These are phyloP conservation scores for Cataglyphis altisquamis DNA, from an alignment of 2,888 invertebrate species.

Conservation along the genomic window DNA sequence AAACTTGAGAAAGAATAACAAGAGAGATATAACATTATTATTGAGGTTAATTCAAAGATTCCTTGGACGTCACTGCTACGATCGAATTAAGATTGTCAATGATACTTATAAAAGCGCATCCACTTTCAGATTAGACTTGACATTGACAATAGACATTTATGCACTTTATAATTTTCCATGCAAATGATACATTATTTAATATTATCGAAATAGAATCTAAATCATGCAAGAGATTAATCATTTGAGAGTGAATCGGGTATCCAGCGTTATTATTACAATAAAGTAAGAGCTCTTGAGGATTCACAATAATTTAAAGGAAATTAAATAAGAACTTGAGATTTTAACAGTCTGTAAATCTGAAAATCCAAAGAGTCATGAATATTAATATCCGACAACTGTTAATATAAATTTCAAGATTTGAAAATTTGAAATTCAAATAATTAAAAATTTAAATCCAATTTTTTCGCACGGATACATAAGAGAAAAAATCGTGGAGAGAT, in stretches of 20 bases:
- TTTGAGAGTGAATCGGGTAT: background rate
- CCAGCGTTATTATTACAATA: background rate
- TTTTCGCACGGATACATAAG: background rate
- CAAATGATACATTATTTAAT: background rate
- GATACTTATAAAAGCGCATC: slow-evolving; percentile 6
- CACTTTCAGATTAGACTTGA: slow-evolving; percentile 10
- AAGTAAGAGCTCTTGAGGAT: background rate
- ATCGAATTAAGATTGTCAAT: slow-evolving; percentile 8
- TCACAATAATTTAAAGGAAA: background rate
- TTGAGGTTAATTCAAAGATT: background rate
- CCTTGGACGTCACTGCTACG: background rate
- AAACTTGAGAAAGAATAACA: background rate
- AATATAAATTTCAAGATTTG: background rate
- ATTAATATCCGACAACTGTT: no score
- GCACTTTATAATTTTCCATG: slow-evolving; percentile 4
- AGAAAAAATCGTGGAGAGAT: background rate
- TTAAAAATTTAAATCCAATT: background rate
- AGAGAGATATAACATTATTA: background rate
- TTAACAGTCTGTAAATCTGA: background rate
- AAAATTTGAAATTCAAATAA: background rate
- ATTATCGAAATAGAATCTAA: background rate
- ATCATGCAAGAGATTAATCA: background rate
- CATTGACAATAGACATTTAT: slow-evolving; percentile 18
- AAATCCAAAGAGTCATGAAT: background rate
- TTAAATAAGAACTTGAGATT: background rate